Evolutionary conservation across 2,797 vertebrate species (phyloP).

Genomic region (Heteromormyrus szaboi): DNA sequence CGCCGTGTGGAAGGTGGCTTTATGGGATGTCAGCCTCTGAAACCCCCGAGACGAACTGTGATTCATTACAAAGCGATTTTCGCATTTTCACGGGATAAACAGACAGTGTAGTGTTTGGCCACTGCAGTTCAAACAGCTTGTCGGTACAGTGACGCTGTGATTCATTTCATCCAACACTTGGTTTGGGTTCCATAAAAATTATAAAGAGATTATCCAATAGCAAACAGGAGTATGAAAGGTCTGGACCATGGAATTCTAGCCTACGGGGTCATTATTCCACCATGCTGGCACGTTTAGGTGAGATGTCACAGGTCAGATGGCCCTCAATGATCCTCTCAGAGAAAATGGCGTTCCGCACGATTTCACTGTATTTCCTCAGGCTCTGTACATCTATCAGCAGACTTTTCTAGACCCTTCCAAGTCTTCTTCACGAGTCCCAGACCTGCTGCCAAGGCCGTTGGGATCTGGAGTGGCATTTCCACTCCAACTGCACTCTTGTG

Average conservation of each 20-base stretch:
- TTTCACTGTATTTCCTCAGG: not conserved
- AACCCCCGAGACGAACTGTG: not conserved
- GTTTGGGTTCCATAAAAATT: slow-evolving; percentile 10
- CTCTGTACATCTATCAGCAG: not conserved
- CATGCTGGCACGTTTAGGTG: slow-evolving; percentile 6
- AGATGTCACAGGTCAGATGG: not conserved
- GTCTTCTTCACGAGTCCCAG: not conserved
- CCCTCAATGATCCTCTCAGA: not conserved
- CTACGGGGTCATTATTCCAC: slow-evolving; percentile 28
- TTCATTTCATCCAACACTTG: slow-evolving; percentile 2
- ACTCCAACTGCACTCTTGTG: not conserved
- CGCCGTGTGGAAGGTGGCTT: not conserved
- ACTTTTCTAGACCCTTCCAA: not conserved
- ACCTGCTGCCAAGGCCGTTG: not conserved
- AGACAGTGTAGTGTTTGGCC: not conserved
- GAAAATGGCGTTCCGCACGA: not conserved
- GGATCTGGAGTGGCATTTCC: not conserved
- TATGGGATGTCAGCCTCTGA: not conserved
- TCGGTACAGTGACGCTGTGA: not conserved
- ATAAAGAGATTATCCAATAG: slow-evolving; percentile 27
- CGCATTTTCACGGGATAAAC: not conserved
- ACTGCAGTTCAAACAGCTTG: not conserved
- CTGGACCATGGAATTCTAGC: slow-evolving; percentile 30
- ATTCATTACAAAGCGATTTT: not conserved
- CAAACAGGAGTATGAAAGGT: slow-evolving; percentile 42